Evolutionary conservation across 2,797 vertebrate genomes (phyloP).

Genomic region (Tenualosa thibaudeaui): DNA sequence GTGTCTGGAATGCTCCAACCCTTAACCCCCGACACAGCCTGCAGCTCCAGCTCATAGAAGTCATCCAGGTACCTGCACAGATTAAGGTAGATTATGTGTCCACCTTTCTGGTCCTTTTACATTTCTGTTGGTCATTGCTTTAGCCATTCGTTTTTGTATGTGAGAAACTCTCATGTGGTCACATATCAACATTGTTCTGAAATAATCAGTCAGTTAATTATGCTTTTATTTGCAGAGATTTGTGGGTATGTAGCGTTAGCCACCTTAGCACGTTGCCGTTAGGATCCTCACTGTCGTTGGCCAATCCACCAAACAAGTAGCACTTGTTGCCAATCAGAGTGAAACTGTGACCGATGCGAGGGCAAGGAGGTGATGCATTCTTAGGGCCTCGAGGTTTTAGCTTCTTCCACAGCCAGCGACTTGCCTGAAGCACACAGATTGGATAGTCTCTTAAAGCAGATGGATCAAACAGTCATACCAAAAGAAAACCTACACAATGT

Average conservation of each 20-base stretch:
- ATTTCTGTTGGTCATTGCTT: no score
- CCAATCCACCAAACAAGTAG: slow-evolving; percentile 94
- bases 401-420: slow-evolving; percentile 98
- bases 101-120: no score
- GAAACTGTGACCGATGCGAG: slow-evolving; percentile 94
- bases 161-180: no score
- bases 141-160: no score
- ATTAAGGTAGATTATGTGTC: not conserved
- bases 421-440: slow-evolving; percentile 76
- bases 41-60: slow-evolving; percentile 93
- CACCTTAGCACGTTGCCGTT: slow-evolving; percentile 93
- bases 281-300: slow-evolving; percentile 95
- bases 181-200: no score
- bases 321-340: slow-evolving; percentile 91
- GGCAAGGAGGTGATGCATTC: slow-evolving; percentile 82
- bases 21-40: slow-evolving; percentile 82
- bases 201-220: not conserved
- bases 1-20: slow-evolving; percentile 90
- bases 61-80: slow-evolving; percentile 87
- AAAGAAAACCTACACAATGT: no score
- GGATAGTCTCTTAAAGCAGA: not conserved
- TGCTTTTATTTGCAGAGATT: not conserved
- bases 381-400: slow-evolving; percentile 86
- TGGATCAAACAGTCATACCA: no score
- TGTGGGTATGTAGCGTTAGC: not conserved